These are phyloP conservation scores for Nineta flava DNA, from an alignment of 2,888 invertebrate genomes.

Conservation along the genomic window DNA sequence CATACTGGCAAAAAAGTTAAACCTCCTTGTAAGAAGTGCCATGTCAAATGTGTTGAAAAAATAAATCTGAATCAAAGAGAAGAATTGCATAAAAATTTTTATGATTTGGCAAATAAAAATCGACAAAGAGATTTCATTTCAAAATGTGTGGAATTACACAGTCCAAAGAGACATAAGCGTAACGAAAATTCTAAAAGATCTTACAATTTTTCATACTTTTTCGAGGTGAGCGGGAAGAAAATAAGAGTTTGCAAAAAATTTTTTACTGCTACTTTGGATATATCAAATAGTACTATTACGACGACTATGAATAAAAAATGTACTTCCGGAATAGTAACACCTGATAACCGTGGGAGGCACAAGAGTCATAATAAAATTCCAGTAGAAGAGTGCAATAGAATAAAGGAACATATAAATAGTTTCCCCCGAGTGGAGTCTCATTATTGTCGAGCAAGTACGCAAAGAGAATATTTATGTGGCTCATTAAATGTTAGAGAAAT, in stretches of 20 bases:
- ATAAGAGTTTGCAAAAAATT: background rate
- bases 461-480: slow-evolving; percentile 8
- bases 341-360: background rate
- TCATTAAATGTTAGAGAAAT: slow-evolving; percentile 8
- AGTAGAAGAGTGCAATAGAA: background rate
- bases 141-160: background rate
- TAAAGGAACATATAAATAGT: background rate
- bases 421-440: background rate
- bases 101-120: background rate
- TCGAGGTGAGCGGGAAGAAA: background rate
- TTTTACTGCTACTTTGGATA: background rate
- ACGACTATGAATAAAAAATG: background rate
- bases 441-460: slow-evolving; percentile 8
- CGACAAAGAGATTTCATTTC: background rate
- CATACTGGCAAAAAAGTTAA: background rate
- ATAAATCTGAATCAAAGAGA: background rate
- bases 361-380: background rate
- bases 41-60: background rate
- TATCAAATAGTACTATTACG: background rate
- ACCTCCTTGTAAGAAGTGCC: background rate
- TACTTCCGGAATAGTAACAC: background rate
- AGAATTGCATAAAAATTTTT: background rate
- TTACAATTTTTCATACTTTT: background rate
- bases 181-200: background rate
- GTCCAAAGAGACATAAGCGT: background rate